Evolutionary conservation across 2,113 vertebrate genomes (phyloP).

Genomic region (Poeciliopsis turrubarensis): DNA sequence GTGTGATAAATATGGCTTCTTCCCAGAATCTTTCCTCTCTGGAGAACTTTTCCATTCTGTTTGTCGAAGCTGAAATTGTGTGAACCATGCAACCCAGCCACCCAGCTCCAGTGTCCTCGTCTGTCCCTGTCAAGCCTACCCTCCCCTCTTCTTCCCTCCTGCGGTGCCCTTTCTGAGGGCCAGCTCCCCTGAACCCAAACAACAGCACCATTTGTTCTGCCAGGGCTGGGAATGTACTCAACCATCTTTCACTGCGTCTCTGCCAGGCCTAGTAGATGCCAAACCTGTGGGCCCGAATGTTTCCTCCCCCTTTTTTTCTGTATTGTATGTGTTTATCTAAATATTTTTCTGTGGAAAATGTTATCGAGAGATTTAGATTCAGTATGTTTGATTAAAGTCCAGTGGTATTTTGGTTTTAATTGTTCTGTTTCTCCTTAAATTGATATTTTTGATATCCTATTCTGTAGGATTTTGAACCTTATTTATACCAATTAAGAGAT

Average conservation of each 20-base stretch:
- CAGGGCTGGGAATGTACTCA: slow-evolving; percentile 69
- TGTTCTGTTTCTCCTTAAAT: neutral
- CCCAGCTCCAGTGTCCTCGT: slow-evolving; percentile 64
- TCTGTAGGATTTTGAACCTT: neutral
- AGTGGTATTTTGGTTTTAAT: neutral
- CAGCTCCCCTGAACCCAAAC: slow-evolving; percentile 75
- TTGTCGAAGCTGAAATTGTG: slow-evolving; percentile 53
- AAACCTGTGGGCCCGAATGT: slow-evolving; percentile 65
- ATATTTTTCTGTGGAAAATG: slow-evolving; percentile 21
- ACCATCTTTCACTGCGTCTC: slow-evolving; percentile 59
- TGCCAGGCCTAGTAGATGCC: slow-evolving; percentile 65
- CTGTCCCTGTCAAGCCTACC: slow-evolving; percentile 64
- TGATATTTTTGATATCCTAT: neutral
- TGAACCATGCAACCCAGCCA: slow-evolving; percentile 50
- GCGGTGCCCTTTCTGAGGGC: slow-evolving; percentile 63
- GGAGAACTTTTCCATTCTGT: slow-evolving; percentile 43
- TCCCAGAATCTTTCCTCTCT: slow-evolving; percentile 25
- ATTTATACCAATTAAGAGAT: neutral
- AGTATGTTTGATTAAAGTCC: neutral
- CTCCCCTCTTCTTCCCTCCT: slow-evolving; percentile 44
- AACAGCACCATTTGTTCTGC: slow-evolving; percentile 76
- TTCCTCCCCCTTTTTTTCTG: slow-evolving; percentile 47
- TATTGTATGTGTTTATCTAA: slow-evolving; percentile 46
- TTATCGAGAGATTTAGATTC: neutral
- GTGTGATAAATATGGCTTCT: slow-evolving; percentile 8